phyloP scores from a whole-genome alignment of 2,113 vertebrate species.

The Dromaius novaehollandiae region DNA sequence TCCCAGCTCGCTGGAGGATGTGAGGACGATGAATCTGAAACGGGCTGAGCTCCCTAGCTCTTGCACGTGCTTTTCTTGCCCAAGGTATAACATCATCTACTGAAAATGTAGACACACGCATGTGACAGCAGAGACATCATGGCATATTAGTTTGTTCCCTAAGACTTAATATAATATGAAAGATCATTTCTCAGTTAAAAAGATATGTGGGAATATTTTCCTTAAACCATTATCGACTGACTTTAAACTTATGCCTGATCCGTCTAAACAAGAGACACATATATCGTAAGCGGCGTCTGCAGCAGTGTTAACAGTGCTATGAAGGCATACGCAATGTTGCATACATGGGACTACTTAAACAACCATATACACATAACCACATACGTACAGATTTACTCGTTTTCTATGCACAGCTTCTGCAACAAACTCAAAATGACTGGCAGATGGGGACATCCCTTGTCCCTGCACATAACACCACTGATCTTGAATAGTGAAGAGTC shows the following conservation, averaged over 20 bases:
- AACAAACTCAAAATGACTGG: background rate
- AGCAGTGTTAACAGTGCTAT: background rate
- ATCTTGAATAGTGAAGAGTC: background rate
- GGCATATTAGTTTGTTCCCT: background rate
- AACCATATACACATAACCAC: background rate
- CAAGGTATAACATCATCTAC: background rate
- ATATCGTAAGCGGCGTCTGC: background rate
- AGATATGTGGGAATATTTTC: background rate
- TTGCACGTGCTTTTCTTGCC: background rate
- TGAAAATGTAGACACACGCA: accelerated
- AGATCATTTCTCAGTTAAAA: background rate
- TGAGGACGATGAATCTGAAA: background rate
- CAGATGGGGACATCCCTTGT: background rate
- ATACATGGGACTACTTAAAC: background rate
- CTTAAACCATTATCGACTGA: background rate
- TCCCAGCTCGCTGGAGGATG: background rate
- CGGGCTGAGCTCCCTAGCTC: background rate
- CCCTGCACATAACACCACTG: background rate
- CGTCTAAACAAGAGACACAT: background rate
- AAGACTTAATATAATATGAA: background rate
- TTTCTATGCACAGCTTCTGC: background rate
- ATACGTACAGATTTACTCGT: background rate
- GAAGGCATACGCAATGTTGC: background rate
- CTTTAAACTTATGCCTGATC: background rate
- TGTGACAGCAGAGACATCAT: background rate